Percentiles rank a stretch among this genome's conserved stretches.
Evolutionary conservation across 92 coral and sea anemone genomes (phyloP).

Genomic region (Isaurus tuberculatus): DNA sequence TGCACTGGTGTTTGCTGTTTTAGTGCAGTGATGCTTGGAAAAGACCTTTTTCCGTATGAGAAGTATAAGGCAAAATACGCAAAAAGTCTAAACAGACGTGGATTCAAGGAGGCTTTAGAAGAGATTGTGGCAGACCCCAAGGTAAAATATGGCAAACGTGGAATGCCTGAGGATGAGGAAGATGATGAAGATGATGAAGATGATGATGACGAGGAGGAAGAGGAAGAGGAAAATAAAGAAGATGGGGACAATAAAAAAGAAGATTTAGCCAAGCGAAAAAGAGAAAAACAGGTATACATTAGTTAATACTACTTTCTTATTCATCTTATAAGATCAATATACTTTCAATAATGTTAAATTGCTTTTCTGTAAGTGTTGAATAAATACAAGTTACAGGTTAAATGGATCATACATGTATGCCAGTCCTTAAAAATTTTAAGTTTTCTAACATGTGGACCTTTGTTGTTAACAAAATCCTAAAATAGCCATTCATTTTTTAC

Average conservation of each 20-base stretch:
- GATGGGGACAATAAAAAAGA: not conserved
- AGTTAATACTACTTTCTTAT: too few species aligned
- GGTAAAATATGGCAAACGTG: constrained; percentile 89
- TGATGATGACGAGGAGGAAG: constrained; percentile 43
- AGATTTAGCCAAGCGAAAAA: constrained; percentile 8
- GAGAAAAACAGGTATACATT: constrained; percentile 30
- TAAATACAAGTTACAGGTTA: too few species aligned
- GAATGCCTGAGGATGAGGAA: constrained; percentile 70
- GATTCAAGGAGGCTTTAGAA: constrained; percentile 93
- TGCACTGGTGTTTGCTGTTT: not conserved
- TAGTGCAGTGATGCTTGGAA: constrained; percentile 94
- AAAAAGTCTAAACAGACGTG: constrained; percentile 58
- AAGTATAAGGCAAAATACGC: constrained; percentile 78
- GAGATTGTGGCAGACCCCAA: constrained; percentile 90
- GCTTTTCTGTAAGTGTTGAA: too few species aligned
- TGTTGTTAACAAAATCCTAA: too few species aligned
- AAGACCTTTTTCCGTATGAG: constrained; percentile 89
- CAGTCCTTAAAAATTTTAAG: too few species aligned
- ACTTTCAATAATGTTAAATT: too few species aligned
- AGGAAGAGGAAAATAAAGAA: constrained; percentile 35
- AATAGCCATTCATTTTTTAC: too few species aligned
- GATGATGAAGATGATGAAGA: constrained; percentile 61
- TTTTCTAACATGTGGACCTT: too few species aligned
- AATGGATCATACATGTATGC: too few species aligned
- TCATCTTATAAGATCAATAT: too few species aligned